Base-by-base conservation (phyloP, 2,113 vertebrate genomes). In the Tenrec ecaudatus region DNA sequence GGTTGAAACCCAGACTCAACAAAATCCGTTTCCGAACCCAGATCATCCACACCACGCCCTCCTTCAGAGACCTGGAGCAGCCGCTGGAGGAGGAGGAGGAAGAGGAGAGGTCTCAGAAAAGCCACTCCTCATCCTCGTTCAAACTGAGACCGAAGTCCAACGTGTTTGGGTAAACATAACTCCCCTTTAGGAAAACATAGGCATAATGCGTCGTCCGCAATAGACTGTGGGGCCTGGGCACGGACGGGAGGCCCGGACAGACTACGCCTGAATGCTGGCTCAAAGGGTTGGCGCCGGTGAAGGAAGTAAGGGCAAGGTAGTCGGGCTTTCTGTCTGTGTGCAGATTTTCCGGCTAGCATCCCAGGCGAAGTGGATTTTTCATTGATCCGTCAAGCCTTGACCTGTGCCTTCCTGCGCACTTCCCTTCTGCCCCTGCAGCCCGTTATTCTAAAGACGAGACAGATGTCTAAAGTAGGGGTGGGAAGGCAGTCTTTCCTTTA, bases 21-120 rank as follows among this genome's bases (percentile, higher is more conserved):
- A 98, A 98, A 86, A 99, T 99, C 81, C 98, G 99, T 62, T 99
- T 99, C 96, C 98, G 98, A 94, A 99, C 99, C 53, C 99, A 99
- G 96, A 99, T 99, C 94, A 99, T 99, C 96, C 99, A 99, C 97
- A 99, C 98, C 87, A 98, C 98, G 1, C 99, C 99, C 3, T 99
- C 99, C 53, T 97, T 98, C 86, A 85, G 86, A 75, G 96, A 96
- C 47, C 94, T 88, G 0, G 98, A 98, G 62, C 98, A 98, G n/a
- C n/a, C 96, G 0, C 76, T 94, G 62, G 96, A 96, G 38, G 98
- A 98, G 38, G 98, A 98, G 78, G 97, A 98, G 27, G 98, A 99
- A 7, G 98, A 98, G 60, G 98, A 99, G 3, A 98, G 97, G 14
- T 43, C 98, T 5, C 92, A 98, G 71, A 98, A 98, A 97, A 98